Conservation (phyloP, 2,797 vertebrate species). For the Discoglossus pictus region DNA sequence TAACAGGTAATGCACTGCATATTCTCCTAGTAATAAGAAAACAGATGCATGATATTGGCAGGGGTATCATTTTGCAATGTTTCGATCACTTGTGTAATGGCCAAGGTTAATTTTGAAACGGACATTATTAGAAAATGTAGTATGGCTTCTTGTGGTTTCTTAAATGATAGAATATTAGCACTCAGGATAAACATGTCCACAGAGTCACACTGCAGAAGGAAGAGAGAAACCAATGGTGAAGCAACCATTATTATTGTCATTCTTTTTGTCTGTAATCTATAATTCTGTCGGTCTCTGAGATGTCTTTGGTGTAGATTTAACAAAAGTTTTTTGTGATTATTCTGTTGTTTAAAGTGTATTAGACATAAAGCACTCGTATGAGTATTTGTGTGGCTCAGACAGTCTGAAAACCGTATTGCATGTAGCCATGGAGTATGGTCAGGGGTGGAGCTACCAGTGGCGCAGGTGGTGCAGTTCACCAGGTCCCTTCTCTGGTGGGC, state of each 20-base stretch:
- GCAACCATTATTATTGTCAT: slow-evolving; percentile 21
- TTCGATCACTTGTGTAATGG: slow-evolving; percentile 29
- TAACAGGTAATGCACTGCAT: slow-evolving; percentile 18
- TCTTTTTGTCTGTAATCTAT: slow-evolving; percentile 28
- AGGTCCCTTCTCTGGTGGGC: too few relatives aligned
- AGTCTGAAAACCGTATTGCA: too few relatives aligned
- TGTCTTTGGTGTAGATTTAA: too few relatives aligned
- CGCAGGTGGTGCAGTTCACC: too few relatives aligned
- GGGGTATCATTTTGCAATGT: slow-evolving; percentile 26
- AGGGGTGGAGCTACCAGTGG: too few relatives aligned
- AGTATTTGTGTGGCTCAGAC: too few relatives aligned
- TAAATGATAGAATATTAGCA: slow-evolving; percentile 38
- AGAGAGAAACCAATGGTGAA: slow-evolving; percentile 10
- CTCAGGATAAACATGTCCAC: slow-evolving; percentile 20
- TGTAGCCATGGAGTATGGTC: too few relatives aligned
- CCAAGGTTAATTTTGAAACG: slow-evolving; percentile 29
- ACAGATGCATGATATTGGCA: slow-evolving; percentile 1
- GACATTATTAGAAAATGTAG: slow-evolving; percentile 4
- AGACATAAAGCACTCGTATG: too few relatives aligned
- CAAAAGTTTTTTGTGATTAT: too few relatives aligned
- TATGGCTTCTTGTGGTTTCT: slow-evolving; percentile 16
- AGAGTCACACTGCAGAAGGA: slow-evolving; percentile 1
- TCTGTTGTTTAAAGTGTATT: too few relatives aligned
- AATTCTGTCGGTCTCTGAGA: too few relatives aligned
- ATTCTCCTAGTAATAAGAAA: not conserved